Evolutionary conservation across 2,888 invertebrate species (phyloP).

Genomic region (Eupeodes luniger): DNA sequence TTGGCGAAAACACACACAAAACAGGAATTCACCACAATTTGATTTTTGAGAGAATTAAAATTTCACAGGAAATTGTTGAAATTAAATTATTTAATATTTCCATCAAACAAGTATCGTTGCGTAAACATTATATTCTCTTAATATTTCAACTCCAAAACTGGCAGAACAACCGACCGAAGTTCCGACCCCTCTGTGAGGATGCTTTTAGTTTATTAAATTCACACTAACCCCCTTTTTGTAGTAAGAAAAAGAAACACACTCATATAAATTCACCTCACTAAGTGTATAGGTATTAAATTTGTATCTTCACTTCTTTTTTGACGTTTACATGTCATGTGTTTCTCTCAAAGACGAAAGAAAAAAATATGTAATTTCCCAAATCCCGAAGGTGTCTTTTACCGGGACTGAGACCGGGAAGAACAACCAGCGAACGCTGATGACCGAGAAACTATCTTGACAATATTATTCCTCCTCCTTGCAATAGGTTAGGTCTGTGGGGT

Average conservation of each 20-base stretch:
- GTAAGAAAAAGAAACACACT: neutral
- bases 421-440: neutral
- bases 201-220: constrained; percentile 30
- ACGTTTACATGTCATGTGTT: constrained; percentile 20
- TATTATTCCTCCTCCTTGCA: neutral
- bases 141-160: constrained; percentile 8
- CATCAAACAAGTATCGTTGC: constrained; percentile 47
- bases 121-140: constrained; percentile 58
- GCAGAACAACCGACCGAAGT: no score
- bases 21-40: constrained; percentile 3
- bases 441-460: constrained; percentile 28
- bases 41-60: neutral
- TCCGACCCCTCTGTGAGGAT: constrained; percentile 31
- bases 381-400: constrained; percentile 6
- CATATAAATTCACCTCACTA: constrained; percentile 50
- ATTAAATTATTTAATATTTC: neutral
- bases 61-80: constrained; percentile 18
- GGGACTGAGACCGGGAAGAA: constrained; percentile 4
- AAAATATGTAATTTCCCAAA: neutral
- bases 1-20: neutral
- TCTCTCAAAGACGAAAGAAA: neutral
- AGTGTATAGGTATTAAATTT: neutral
- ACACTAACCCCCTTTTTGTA: neutral
- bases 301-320: neutral
- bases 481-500: neutral